A percentile compares a stretch with the other conserved stretches of the same genome.
Conservation (phyloP, 2,113 vertebrate genomes). For the cat (Felis catus) region F.catus_Fca126_mat1.0 CM031416.1:25407501-25408000, state of each 20-base stretch:
- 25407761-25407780: not conserved
- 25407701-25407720: not conserved
- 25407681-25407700: not conserved
- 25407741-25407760: not conserved
- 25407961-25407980: too few relatives aligned
- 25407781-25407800: not conserved
- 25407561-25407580: not conserved
- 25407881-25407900: not conserved
- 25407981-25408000: too few relatives aligned
- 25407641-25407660: not conserved
- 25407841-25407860: not conserved
- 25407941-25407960: not conserved
- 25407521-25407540: not conserved
- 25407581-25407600: not conserved
- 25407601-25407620: not conserved
- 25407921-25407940: not conserved
- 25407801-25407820: not conserved
- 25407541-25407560: not conserved
- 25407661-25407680: not conserved
- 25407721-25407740: not conserved
- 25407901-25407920: accelerated
- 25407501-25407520: not conserved
- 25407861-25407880: not conserved
- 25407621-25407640: not conserved
- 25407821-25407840: not conserved